A percentile compares a stretch with the other conserved stretches of the same genome.
These are phyloP conservation scores for Trogon melanurus DNA, from an alignment of 2,113 vertebrate species.

Conservation along the genomic window DNA sequence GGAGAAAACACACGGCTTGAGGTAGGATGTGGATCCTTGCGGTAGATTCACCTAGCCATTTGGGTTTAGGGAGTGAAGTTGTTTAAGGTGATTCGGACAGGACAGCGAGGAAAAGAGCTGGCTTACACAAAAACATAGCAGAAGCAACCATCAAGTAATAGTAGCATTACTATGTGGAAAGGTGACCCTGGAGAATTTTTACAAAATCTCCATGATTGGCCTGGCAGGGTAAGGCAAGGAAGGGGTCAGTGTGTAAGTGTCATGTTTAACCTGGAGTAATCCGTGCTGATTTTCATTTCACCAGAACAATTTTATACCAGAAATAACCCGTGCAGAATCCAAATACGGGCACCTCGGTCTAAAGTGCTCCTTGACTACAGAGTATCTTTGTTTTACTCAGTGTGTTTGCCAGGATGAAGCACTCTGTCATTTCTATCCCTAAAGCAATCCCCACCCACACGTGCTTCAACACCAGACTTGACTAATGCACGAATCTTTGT, in stretches of 20 bases:
- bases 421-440: not conserved
- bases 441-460: not conserved
- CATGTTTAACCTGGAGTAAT: not conserved
- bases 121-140: not conserved
- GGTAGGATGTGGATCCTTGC: not conserved
- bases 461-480: not conserved
- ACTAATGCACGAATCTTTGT: conserved; percentile 20
- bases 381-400: not conserved
- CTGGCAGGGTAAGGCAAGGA: not conserved
- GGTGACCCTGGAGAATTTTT: not conserved
- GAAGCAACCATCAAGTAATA: not conserved
- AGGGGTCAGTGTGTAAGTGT: not conserved
- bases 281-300: not conserved
- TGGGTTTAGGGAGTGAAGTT: not conserved
- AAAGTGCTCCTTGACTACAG: not conserved
- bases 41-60: not conserved
- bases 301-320: not conserved
- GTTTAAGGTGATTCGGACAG: not conserved
- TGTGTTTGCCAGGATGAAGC: conserved; percentile 4
- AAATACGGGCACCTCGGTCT: not conserved
- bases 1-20: not conserved
- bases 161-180: not conserved
- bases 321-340: not conserved
- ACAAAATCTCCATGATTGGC: not conserved
- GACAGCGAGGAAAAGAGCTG: not conserved